Conservation (phyloP, 2,797 vertebrate genomes). For the Coracias cyanogaster region DNA sequence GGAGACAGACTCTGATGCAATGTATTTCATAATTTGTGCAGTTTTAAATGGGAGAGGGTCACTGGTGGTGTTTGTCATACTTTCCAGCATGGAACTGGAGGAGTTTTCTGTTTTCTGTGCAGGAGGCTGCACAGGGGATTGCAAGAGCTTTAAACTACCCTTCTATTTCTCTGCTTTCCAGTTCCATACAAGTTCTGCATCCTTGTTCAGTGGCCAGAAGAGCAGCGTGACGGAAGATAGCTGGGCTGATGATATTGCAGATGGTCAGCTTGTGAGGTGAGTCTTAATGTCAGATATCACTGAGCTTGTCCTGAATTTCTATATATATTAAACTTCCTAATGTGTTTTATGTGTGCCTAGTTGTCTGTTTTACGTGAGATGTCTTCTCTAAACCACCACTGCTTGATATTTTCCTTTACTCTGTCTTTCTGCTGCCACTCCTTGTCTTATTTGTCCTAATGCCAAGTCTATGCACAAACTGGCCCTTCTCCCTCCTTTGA, state of each 20-base stretch:
- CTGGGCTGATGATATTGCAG: background rate
- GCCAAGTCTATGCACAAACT: background rate
- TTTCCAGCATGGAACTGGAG: background rate
- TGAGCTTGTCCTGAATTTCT: background rate
- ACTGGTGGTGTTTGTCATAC: background rate
- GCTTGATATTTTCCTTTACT: background rate
- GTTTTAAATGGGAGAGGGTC: background rate
- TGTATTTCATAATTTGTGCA: background rate
- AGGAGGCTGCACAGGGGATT: background rate
- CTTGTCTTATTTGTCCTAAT: background rate
- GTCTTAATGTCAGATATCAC: background rate
- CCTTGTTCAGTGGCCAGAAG: background rate
- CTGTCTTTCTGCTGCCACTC: background rate
- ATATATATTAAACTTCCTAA: background rate
- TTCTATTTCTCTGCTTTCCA: slow-evolving; percentile 6
- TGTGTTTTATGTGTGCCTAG: background rate
- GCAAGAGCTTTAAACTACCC: background rate
- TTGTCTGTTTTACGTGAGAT: background rate
- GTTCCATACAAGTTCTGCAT: background rate
- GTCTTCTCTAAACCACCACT: background rate
- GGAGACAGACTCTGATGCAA: background rate
- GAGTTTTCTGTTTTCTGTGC: background rate
- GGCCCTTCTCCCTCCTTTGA: background rate
- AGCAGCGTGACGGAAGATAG: slow-evolving; percentile 26
- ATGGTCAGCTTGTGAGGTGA: slow-evolving; percentile 46